Percentiles rank a stretch among this genome's conserved stretches.
phyloP scores from a whole-genome alignment of 2,888 invertebrate genomes.

The Oligia strigilis region DNA sequence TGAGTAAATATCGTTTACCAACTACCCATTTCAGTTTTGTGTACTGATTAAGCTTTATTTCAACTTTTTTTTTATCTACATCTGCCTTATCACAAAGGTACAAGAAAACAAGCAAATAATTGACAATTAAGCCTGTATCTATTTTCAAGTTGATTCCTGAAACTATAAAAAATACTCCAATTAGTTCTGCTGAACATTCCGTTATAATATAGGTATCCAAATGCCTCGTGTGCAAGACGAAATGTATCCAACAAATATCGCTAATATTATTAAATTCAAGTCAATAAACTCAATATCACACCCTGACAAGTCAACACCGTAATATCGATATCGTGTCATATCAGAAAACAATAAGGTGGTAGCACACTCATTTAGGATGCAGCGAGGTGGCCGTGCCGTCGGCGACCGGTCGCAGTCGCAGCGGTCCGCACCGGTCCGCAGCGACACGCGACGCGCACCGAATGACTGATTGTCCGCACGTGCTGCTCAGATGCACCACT shows the following conservation, averaged over 20 bases:
- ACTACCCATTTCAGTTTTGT: not conserved
- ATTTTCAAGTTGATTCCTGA: not conserved
- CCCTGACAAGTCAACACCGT: slow-evolving; percentile 20
- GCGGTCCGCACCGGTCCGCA: slow-evolving; percentile 37
- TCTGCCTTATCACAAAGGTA: no score
- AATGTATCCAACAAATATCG: not conserved
- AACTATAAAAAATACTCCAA: not conserved
- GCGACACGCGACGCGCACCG: slow-evolving; percentile 69
- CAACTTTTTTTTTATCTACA: no score
- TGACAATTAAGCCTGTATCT: not conserved
- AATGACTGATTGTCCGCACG: slow-evolving; percentile 78
- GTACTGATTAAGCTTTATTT: not conserved
- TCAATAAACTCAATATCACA: slow-evolving; percentile 27
- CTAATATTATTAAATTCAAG: not conserved
- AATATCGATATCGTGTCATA: slow-evolving; percentile 43
- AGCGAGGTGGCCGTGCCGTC: slow-evolving; percentile 56
- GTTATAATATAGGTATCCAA: not conserved
- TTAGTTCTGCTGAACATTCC: not conserved
- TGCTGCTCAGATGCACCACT: slow-evolving; percentile 67
- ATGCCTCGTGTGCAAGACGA: not conserved
- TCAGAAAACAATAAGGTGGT: slow-evolving; percentile 64
- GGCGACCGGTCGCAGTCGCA: slow-evolving; percentile 47
- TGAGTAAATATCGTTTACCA: not conserved
- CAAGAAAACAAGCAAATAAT: no score
- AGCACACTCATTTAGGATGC: slow-evolving; percentile 68